Evolutionary conservation across 2,113 vertebrate genomes (phyloP).

Genomic region (Lophius piscatorius): DNA sequence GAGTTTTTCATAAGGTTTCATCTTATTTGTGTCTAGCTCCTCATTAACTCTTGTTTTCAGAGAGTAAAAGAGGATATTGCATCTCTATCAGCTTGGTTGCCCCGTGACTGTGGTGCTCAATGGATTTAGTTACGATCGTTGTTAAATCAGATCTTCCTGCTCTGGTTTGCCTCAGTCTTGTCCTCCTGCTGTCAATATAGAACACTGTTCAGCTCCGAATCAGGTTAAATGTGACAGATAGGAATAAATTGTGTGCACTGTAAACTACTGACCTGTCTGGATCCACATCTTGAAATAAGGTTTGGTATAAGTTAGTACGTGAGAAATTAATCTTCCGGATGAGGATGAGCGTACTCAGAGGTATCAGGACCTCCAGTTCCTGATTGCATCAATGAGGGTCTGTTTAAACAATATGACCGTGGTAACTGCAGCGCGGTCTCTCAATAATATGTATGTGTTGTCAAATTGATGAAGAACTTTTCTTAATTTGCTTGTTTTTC

Average conservation of each 20-base stretch:
- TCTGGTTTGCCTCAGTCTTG: conserved; percentile 61
- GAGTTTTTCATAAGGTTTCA: too few species aligned
- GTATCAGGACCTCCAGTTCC: too few species aligned
- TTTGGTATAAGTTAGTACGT: conserved; percentile 22
- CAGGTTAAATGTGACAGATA: conserved; percentile 42
- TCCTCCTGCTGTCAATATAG: conserved; percentile 35
- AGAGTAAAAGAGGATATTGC: not conserved
- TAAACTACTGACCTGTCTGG: conserved; percentile 49
- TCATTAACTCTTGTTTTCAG: too few species aligned
- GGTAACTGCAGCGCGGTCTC: too few species aligned
- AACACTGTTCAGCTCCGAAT: conserved; percentile 19
- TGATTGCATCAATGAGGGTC: too few species aligned
- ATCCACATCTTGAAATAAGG: conserved; percentile 32
- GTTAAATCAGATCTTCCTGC: conserved; percentile 38
- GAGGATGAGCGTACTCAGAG: too few species aligned
- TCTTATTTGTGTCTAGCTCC: too few species aligned
- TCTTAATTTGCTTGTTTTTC: too few species aligned
- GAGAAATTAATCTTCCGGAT: conserved; percentile 4
- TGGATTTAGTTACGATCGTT: conserved; percentile 42
- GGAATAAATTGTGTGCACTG: conserved; percentile 9
- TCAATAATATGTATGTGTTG: too few species aligned
- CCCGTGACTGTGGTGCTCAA: not conserved
- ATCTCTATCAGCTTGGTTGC: not conserved
- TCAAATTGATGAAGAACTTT: too few species aligned
- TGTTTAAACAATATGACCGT: too few species aligned